Base-by-base conservation (phyloP, 2,797 vertebrate species). In the Poliocrania exsul region DNA sequence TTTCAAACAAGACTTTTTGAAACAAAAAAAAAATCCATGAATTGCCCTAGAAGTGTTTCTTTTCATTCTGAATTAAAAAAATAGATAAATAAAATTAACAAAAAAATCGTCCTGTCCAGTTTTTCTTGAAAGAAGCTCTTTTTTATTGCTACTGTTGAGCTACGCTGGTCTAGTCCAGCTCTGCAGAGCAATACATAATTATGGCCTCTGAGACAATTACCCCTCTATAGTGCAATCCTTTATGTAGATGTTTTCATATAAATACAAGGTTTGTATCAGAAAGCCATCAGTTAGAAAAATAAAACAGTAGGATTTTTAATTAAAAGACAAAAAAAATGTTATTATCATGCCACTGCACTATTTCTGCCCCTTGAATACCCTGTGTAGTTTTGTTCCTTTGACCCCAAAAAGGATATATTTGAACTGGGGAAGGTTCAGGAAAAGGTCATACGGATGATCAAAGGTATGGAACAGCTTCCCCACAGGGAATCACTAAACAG, bases 391-490 rank as follows among this genome's bases (percentile, higher is more conserved):
- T 86, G 61, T 15, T 70, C 75, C 58, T 89, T 71, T 11, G 11
- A 70, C 1, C 15, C 64, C 71, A 56, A 56, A 71, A 82, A 73
- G 74, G 71, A 66, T 91, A 23, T 77, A 89, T 87, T 80, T 89
- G 64, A 91, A 38, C 44, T 8, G 49, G 17, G 26, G 14, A 93
- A 87, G 69, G 92, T 93, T 96, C 92, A 96, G 24, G 20, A 81
- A 89, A 89, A 92, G 94, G 92, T 94, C 92, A 92, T 26, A 42
- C 46, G 40, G 92, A 88, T 64, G 95, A 96, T 96, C 95, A 96
- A 96, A 96, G 95, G 91, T 89, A 89, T 93, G 81, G 72, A 93
- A 92, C 89, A 23, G 86, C 79, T 91, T 92, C 57, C 67, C 74
- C 33, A 70, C 71, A 38, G 53, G 86, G 89, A 96, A 71, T 56